Base-by-base conservation (phyloP, 2,797 vertebrate species). In the Lutjanus campechanus region DNA sequence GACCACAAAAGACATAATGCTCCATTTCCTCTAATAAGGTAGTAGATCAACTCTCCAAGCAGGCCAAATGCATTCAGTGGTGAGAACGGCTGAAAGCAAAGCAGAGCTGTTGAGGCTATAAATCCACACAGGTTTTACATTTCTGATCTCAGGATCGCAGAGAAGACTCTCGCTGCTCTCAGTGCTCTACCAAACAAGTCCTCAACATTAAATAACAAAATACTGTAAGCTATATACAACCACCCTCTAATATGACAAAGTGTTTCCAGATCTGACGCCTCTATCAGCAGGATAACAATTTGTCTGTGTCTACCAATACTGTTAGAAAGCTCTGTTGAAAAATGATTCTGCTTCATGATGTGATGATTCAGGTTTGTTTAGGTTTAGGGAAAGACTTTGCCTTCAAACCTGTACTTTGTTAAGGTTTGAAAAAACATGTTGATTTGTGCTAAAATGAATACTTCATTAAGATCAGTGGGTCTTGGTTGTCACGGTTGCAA, bases 11-110 rank as follows among this genome's bases (percentile, higher is more conserved):
- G 82, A 87, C 84, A 95, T 91, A 93, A 94, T 88, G 92, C 90
- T 93, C 91, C 87, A 93, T 92, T 92, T 87, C 87, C 86, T 88
- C 85, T 87, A 95, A 96, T 93, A 91, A 89, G 90, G 90, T 55
- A 51, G 76, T 90, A 90, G 86, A 93, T 93, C 91, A 91, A 78
- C 84, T 44, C 73, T 66, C 65, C 72, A 76, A 88, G 73, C 76
- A 79, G 72, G 44, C 47, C 59, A 20, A 62, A 77, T 62, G 70
- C 71, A 49, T 65, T 77, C 70, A 67, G 79, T 8, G 67, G 70
- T 19, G 67, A 70, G 6, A 53, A 56, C 12, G 22, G 56, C 67
- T 67, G 68, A 73, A 41, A 54, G 73, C 19, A 59, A 71, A 69
- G 68, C 53, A 19, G 50, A 69, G 69, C 49, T 51, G 62, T n/a